Evolutionary conservation across 1,140 invertebrate genomes (phyloP), one percentile per base, ranked within the genome.

Genomic region (Eumaeus atala): DNA sequence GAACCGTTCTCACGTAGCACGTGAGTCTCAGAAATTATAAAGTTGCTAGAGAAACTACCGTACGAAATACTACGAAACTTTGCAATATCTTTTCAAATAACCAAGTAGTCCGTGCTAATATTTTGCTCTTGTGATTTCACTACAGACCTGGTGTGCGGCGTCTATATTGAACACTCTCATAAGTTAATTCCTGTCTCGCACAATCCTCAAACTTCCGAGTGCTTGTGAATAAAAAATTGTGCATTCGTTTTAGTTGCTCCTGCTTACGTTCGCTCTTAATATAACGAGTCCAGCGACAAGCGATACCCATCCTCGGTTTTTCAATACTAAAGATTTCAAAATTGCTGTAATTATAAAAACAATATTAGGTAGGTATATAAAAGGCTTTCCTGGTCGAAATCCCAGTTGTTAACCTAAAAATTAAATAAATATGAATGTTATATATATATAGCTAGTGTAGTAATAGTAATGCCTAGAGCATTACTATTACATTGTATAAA

Each of bases 81-180:
- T 61, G 67, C 71, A 60, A 75, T 75, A 68, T 76, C 74, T 76
- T 77, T 77, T 74, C 64, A 78, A 72, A 84, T 75, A 81, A 81
- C 76, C 77, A 74, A 74, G 66, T 78, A 73, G 70, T 66, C 77
- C 69, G 77, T 72, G 74, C 75, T 83, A 80, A 81, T 81, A 74
- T 78, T 77, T 71, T 61, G 67, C 74, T 73, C 77, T 76, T 81
- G 75, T 80, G 75, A 78, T 72, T 72, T 74, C 60, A 54, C 61
- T 57, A 57, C 50, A 54, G 54, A 63, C 66, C 61, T 66, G 61
- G 62, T 77, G 62, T 76, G 70, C 72, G 67, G 61, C 58, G 70
- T 66, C 21, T 28, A 58, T 66, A 72, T 79, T 72, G 70, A 78
- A 78, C 72, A 70, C 76, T 77, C 74, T 78, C 75, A 71, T 66